These are phyloP conservation scores for Cheirogaleus medius DNA, from an alignment of 2,113 vertebrate genomes.

Conservation along the genomic window DNA sequence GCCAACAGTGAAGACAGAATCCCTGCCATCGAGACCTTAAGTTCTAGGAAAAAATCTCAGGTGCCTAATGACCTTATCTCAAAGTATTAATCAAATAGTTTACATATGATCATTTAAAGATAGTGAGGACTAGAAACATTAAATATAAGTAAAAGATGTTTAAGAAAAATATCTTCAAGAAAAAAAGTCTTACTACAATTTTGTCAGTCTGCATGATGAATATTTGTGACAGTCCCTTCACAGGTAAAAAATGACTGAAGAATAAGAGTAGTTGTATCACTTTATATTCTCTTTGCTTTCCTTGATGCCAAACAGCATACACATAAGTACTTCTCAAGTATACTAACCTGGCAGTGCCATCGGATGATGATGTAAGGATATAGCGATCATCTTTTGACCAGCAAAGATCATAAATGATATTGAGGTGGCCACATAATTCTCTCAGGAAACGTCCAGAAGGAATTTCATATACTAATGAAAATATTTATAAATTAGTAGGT, in stretches of 20 bases:
- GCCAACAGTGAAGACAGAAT: neutral
- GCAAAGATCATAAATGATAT: conserved; percentile 97
- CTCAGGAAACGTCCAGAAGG: conserved; percentile 93
- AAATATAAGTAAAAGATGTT: neutral
- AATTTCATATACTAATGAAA: conserved; percentile 94
- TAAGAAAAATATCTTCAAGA: neutral
- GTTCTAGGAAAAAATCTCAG: neutral
- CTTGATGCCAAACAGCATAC: neutral
- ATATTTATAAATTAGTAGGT: conserved; percentile 50
- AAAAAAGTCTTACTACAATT: neutral
- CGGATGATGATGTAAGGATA: conserved; percentile 95
- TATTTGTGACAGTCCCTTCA: neutral
- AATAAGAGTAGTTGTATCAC: neutral
- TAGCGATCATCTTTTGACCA: conserved; percentile 93
- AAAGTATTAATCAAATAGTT: neutral
- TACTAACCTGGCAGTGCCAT: conserved; percentile 95
- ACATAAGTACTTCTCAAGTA: neutral
- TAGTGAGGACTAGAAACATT: neutral
- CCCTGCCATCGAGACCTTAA: neutral
- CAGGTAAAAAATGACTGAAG: neutral
- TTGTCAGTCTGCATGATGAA: neutral
- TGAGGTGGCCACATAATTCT: conserved; percentile 95
- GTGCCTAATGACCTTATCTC: neutral
- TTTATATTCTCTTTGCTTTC: neutral
- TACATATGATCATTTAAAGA: conserved; percentile 15